Evolutionary conservation across 2,797 vertebrate genomes (phyloP).

Genomic region (Oreonectes daqikongensis): DNA sequence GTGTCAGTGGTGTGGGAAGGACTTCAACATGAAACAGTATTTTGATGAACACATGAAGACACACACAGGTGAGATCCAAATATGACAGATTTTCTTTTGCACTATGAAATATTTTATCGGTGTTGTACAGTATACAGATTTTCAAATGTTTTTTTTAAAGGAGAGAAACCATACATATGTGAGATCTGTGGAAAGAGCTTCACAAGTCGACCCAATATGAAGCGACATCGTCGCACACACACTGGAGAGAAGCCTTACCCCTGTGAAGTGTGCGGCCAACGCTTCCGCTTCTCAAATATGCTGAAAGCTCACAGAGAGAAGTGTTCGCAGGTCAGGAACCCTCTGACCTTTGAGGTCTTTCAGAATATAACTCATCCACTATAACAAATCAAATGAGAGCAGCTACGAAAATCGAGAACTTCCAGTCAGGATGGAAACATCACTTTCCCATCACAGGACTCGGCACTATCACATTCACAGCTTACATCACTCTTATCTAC

Average conservation of each 20-base stretch:
- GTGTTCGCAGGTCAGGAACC: constrained; percentile 87
- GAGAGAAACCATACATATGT: constrained; percentile 97
- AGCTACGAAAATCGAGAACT: constrained; percentile 26
- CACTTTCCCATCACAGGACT: constrained; percentile 72
- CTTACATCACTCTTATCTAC: constrained; percentile 81
- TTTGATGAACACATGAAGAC: constrained; percentile 83
- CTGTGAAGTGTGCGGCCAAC: constrained; percentile 90
- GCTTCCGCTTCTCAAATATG: constrained; percentile 98
- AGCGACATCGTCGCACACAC: constrained; percentile 94
- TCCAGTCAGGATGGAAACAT: constrained; percentile 29
- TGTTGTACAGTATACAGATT: not conserved
- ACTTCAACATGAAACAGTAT: constrained; percentile 85
- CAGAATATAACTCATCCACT: constrained; percentile 60
- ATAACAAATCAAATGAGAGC: constrained; percentile 11
- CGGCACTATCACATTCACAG: constrained; percentile 76
- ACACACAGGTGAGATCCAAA: constrained; percentile 74
- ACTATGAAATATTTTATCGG: not conserved
- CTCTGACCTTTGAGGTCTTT: constrained; percentile 72
- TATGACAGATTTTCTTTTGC: not conserved
- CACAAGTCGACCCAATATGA: constrained; percentile 98
- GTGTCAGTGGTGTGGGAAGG: constrained; percentile 83
- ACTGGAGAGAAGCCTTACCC: constrained; percentile 95
- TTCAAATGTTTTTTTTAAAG: constrained; percentile 64
- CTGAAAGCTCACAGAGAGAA: constrained; percentile 95
- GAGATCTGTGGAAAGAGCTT: constrained; percentile 98